phyloP scores from a whole-genome alignment of 1,140 invertebrate species.

The Stegodyphus mimosarum region DNA sequence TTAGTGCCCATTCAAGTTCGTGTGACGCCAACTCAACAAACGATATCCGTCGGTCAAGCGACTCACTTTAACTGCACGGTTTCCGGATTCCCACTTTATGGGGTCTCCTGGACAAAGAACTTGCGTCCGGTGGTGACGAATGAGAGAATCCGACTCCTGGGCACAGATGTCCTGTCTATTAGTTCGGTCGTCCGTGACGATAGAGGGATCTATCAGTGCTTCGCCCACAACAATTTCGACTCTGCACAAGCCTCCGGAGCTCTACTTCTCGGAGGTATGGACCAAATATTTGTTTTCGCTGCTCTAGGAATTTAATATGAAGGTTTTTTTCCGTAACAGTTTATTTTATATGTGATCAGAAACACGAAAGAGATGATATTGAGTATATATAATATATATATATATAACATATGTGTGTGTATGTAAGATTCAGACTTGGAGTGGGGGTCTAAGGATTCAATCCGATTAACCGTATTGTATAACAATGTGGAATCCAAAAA shows the following conservation, averaged over 20 bases:
- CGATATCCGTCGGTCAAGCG: conserved; percentile 66
- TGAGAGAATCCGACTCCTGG: conserved; percentile 35
- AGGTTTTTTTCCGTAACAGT: no score
- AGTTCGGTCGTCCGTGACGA: conserved; percentile 80
- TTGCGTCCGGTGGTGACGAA: conserved; percentile 40
- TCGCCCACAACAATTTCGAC: conserved; percentile 85
- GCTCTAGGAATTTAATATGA: no score
- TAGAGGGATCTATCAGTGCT: conserved; percentile 90
- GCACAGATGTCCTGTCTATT: conserved; percentile 72
- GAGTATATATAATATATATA: background rate
- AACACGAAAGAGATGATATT: no score
- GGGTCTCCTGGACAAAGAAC: conserved; percentile 68
- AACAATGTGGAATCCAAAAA: no score
- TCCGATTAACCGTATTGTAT: no score
- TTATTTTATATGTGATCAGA: no score
- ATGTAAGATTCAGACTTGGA: no score
- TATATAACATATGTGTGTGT: no score
- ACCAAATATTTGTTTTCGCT: background rate
- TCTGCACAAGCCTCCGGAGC: conserved; percentile 86
- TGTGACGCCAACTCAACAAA: conserved; percentile 62
- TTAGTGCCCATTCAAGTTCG: conserved; percentile 58
- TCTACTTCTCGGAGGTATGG: conserved; percentile 83
- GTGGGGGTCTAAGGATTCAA: no score
- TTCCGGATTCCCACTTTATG: conserved; percentile 66
- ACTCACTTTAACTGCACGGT: conserved; percentile 68